Evolutionary conservation across 2,888 invertebrate genomes (phyloP), one percentile per base, ranked within the genome.

Genomic region (Galerucella calmariensis): DNA sequence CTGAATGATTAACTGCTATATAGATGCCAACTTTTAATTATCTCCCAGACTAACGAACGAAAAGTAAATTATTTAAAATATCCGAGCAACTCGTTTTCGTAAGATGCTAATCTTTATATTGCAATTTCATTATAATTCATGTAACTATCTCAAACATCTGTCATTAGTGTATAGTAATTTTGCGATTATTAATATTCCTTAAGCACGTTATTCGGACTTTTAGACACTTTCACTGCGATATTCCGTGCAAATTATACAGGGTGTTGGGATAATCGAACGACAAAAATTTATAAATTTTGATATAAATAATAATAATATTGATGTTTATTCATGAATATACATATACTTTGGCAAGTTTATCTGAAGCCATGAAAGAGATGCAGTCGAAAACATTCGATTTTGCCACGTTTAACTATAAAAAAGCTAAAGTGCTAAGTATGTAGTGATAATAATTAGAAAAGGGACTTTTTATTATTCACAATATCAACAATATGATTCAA

Each of bases 1-100:
- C 14, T 3, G 46, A 16, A 63, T 44, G 63, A 63, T 63, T 46
- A 63, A 63, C 16, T 44, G 62, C 35, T 62, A 35, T 20, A 20
- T 27, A 27, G 44, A 44, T 63, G 46, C 16, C 20, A 46, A 44
- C 3, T 41, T 63, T 63, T 63, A 63, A 63, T 63, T 44, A 63
- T 44, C 44, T 63, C 10, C 12, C 46, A 63, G 46, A 63, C 16
- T 63, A 63, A 63, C 27, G 10, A 20, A 16, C 20, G 10, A 20
- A 56, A 56, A 56, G 10, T 20, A 16, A 56, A 20, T 16, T 9
- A 16, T 16, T 10, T 56, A 16, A n/a, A 56, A 20, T 20, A 56
- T 20, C 9, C 56, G 20, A 56, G 2, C 56, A 16, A 20, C 56
- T 56, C 20, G 10, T 56, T 56, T 20, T 56, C 16, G 16, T 20